phyloP scores from a whole-genome alignment of 2,888 invertebrate species.

The Chaitophorus viminalis region DNA sequence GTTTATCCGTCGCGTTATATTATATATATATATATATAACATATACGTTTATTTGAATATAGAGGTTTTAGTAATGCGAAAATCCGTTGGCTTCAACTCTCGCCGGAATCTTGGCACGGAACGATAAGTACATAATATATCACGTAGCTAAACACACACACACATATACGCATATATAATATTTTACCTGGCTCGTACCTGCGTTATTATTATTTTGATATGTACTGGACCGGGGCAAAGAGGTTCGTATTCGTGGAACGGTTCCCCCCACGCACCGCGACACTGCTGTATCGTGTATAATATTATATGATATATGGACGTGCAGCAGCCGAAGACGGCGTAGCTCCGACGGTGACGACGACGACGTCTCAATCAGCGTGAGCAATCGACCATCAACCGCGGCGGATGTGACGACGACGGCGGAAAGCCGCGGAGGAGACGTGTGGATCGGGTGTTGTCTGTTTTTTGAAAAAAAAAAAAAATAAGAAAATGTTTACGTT shows the following conservation, averaged over 20 bases:
- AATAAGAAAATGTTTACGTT: no score
- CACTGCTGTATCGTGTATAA: neutral
- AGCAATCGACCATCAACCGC: constrained; percentile 59
- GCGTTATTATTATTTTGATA: constrained; percentile 25
- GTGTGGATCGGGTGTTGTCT: constrained; percentile 39
- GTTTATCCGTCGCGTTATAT: neutral
- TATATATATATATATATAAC: no score
- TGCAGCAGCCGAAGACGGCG: neutral
- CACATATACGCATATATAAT: no score
- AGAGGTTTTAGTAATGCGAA: no score
- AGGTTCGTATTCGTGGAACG: constrained; percentile 45
- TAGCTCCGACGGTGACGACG: neutral
- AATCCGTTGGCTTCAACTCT: neutral
- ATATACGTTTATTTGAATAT: no score
- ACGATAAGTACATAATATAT: neutral
- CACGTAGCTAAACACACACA: no score
- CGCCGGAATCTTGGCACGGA: neutral
- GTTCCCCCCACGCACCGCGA: no score
- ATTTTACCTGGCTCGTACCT: no score
- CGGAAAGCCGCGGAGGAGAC: constrained; percentile 2
- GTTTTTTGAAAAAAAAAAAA: no score
- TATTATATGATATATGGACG: neutral
- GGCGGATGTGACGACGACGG: neutral
- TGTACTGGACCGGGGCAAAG: constrained; percentile 15
- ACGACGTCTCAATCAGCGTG: constrained; percentile 61